Percentiles rank a stretch among this genome's conserved stretches.
Evolutionary conservation across 2,797 vertebrate genomes (phyloP).

Genomic region (Dromococcyx pavoninus): DNA sequence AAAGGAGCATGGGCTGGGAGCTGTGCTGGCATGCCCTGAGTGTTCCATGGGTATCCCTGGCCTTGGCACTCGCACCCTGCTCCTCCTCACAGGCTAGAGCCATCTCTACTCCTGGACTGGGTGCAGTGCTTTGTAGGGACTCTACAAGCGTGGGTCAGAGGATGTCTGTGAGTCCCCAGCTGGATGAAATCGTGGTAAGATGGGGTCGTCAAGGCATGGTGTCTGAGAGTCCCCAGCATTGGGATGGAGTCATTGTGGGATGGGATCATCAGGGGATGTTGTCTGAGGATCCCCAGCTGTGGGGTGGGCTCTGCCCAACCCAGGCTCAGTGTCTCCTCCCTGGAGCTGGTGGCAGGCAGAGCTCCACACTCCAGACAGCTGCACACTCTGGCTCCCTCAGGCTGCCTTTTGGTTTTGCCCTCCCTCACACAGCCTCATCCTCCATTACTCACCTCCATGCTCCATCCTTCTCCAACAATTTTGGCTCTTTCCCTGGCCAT

Average conservation of each 20-base stretch:
- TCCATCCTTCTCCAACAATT: not conserved
- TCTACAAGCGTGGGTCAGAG: not conserved
- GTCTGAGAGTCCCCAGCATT: not conserved
- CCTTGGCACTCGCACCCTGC: not conserved
- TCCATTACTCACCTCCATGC: not conserved
- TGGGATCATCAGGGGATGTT: not conserved
- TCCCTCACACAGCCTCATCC: not conserved
- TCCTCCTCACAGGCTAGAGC: not conserved
- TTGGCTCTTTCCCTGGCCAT: fast-evolving
- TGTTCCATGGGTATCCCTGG: not conserved
- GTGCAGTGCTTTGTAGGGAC: not conserved
- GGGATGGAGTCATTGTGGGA: not conserved
- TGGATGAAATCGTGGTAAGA: not conserved
- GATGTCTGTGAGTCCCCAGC: too few relatives aligned
- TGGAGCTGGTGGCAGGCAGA: not conserved
- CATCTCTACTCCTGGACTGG: not conserved
- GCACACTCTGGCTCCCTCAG: fast-evolving
- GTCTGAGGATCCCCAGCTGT: too few relatives aligned
- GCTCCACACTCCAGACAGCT: fast-evolving
- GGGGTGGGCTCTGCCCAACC: not conserved
- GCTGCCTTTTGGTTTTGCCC: not conserved
- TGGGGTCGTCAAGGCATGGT: too few relatives aligned
- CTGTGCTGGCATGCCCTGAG: fast-evolving
- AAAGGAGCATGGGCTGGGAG: not conserved
- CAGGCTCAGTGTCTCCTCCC: not conserved